A percentile compares a stretch with the other conserved stretches of the same genome.
Evolutionary conservation across 2,888 invertebrate genomes (phyloP).

Genomic region (Tinea semifulvella): DNA sequence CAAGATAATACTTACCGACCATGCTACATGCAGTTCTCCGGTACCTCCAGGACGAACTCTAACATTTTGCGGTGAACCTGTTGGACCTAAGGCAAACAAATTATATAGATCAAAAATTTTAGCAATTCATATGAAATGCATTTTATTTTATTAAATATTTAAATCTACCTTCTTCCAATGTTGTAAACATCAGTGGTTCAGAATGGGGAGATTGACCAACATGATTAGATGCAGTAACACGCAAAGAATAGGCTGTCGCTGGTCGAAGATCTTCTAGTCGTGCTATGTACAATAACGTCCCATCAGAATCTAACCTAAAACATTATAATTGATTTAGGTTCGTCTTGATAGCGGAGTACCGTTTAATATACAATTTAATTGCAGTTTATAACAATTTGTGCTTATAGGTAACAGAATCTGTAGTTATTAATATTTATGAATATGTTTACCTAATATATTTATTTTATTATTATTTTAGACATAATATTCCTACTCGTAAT

Average conservation of each 20-base stretch:
- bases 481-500: too few species aligned
- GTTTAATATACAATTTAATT: too few species aligned
- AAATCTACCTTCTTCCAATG: slow-evolving; percentile 74
- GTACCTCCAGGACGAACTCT: slow-evolving; percentile 71
- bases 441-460: too few species aligned
- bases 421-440: background rate
- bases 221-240: slow-evolving; percentile 74
- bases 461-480: too few species aligned
- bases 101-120: background rate
- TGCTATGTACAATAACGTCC: slow-evolving; percentile 25
- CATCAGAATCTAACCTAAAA: slow-evolving; percentile 27
- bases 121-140: background rate
- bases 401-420: too few species aligned
- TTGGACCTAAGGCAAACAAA: slow-evolving; percentile 59
- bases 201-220: slow-evolving; percentile 78
- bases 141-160: background rate
- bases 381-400: too few species aligned
- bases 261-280: slow-evolving; percentile 67
- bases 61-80: slow-evolving; percentile 74
- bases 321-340: background rate
- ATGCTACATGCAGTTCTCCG: slow-evolving; percentile 73
- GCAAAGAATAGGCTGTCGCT: slow-evolving; percentile 73
- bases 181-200: slow-evolving; percentile 70
- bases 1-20: slow-evolving; percentile 67
- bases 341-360: background rate